A percentile compares a stretch with the other conserved stretches of the same genome.
phyloP scores from a whole-genome alignment of 2,797 vertebrate genomes.

The Clarias platycephalus region DNA sequence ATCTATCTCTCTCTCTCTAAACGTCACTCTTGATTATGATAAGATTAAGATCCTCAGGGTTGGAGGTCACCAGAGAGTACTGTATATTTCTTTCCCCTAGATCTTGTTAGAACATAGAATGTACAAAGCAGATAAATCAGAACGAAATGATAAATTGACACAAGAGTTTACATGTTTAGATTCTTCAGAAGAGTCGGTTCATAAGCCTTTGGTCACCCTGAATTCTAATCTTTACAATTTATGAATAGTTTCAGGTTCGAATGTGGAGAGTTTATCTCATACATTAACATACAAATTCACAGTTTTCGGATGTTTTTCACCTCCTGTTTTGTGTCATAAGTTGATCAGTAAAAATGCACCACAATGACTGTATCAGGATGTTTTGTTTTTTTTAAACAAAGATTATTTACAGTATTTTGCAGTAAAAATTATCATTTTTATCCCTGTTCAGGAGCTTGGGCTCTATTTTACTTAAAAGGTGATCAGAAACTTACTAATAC shows the following conservation, averaged over 20 bases:
- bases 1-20: neutral
- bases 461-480: neutral
- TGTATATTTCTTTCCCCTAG: neutral
- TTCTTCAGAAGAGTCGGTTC: neutral
- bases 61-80: constrained; percentile 10
- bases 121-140: constrained; percentile 9
- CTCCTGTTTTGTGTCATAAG: neutral
- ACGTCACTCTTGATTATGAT: constrained; percentile 28
- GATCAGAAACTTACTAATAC: neutral
- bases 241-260: neutral
- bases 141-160: neutral
- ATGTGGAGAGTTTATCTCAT: neutral
- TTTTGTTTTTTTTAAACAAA: too few relatives aligned
- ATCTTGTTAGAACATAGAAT: neutral
- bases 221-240: neutral
- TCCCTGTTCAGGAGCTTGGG: neutral
- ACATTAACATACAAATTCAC: neutral
- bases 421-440: neutral
- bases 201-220: neutral
- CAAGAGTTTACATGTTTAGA: neutral
- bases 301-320: neutral
- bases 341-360: neutral
- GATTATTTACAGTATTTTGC: too few relatives aligned
- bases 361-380: neutral
- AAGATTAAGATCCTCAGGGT: constrained; percentile 14